Conservation (phyloP, 2,113 vertebrate species). For the Pogonocichla stellata region DNA sequence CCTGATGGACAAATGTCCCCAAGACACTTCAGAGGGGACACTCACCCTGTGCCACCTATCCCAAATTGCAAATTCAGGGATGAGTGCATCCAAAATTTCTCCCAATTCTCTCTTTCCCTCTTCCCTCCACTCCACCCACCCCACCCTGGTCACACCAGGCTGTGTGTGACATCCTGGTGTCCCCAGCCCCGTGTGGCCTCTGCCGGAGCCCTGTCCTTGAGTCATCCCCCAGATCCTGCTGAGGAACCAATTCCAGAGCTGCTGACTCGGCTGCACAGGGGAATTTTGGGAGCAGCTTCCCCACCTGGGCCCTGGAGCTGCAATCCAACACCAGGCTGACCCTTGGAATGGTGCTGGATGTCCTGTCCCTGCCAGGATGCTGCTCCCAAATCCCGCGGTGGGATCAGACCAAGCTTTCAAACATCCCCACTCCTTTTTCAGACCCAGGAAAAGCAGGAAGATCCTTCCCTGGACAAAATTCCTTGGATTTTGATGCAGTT, state of each 20-base stretch:
- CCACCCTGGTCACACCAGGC: background rate
- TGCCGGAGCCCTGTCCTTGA: background rate
- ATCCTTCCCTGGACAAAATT: background rate
- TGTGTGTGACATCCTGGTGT: background rate
- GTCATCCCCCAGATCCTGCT: conserved; percentile 3
- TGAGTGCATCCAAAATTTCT: background rate
- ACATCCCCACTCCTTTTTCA: background rate
- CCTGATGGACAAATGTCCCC: background rate
- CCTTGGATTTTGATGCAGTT: background rate
- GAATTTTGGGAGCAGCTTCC: background rate
- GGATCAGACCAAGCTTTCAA: background rate
- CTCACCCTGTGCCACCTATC: background rate
- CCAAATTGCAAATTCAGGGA: background rate
- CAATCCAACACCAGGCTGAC: conserved; percentile 40
- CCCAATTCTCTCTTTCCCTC: fast-evolving
- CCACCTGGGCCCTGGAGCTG: conserved; percentile 49
- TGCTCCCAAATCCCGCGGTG: background rate
- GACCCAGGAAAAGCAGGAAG: background rate
- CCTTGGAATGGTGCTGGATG: background rate
- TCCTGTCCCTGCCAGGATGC: background rate
- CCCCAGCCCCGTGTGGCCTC: background rate
- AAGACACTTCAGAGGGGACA: background rate
- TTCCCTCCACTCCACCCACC: background rate
- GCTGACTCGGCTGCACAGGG: background rate
- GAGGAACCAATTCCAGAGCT: conserved; percentile 6